These are phyloP conservation scores for Porites divaricata DNA, from an alignment of 92 coral and sea anemone genomes.

Conservation along the genomic window DNA sequence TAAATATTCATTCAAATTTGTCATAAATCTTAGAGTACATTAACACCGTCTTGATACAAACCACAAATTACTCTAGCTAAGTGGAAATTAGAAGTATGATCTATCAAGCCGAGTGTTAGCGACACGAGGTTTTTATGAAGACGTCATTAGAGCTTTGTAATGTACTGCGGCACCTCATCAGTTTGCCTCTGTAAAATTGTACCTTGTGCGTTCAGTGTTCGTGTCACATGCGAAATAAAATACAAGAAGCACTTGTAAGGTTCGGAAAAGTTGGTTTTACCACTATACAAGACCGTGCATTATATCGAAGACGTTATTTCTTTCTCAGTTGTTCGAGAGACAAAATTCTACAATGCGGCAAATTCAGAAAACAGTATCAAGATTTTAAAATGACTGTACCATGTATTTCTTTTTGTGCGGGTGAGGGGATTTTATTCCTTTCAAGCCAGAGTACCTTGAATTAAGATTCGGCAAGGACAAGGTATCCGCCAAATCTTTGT, in stretches of 20 bases:
- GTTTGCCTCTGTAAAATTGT: not conserved
- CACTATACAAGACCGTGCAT: too few relatives aligned
- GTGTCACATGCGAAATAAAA: not conserved
- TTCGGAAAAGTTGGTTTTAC: too few relatives aligned
- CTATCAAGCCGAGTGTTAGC: not conserved
- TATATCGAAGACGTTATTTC: too few relatives aligned
- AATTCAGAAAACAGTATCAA: too few relatives aligned
- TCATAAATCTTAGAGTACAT: slow-evolving; percentile 27
- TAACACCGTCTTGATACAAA: slow-evolving; percentile 25
- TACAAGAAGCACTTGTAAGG: not conserved
- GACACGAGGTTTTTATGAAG: not conserved
- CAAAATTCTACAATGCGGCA: too few relatives aligned
- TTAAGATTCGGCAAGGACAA: too few relatives aligned
- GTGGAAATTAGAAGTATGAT: not conserved
- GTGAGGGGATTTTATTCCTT: too few relatives aligned
- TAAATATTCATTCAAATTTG: slow-evolving; percentile 27
- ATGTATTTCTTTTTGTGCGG: too few relatives aligned
- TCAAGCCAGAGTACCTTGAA: too few relatives aligned
- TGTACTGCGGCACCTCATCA: not conserved
- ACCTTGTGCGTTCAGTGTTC: not conserved
- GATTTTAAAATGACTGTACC: too few relatives aligned
- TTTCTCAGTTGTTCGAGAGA: too few relatives aligned
- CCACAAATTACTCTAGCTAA: slow-evolving; percentile 32
- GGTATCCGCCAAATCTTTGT: too few relatives aligned
- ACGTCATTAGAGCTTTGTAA: not conserved